Evolutionary conservation across 2,888 invertebrate genomes (phyloP), one percentile per base, ranked within the genome.

Genomic region (Criorhina ranunculi): DNA sequence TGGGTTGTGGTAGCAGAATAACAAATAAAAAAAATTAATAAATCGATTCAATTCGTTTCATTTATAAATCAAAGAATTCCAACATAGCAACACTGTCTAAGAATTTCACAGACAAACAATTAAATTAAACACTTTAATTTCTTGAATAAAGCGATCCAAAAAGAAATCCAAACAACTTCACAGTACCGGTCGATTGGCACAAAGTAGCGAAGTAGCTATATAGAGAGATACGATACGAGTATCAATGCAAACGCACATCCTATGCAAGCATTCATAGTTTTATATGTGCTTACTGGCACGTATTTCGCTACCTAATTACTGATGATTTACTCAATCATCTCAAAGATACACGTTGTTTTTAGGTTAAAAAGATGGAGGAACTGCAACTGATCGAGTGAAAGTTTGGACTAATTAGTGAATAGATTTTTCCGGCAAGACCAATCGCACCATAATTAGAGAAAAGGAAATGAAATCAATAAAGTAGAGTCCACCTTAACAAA

Each of bases 221-320:
- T 15, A 37, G 11, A 57, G 19, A 35, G 24, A n/a, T 7, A 31
- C n/a, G n/a, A n/a, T n/a, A n/a, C n/a, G n/a, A n/a, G n/a, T n/a
- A n/a, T n/a, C n/a, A 8, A 31, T 29, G 3, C 17, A 44, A 15
- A 60, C 31, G 17, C 29, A 12, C 31, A 31, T 12, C 31, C 9
- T 7, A 53, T 53, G 51, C 51, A 31, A 12, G 29, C 42, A 29
- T 7, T 40, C 46, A 49, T 12, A 19, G n/a, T 17, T 33, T 17
- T 15, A 46, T 15, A 46, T 35, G 69, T 59, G 69, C 35, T 46
- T n/a, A 33, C 11, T n/a, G 46, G 24, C 69, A 70, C 69, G 69
- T 59, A 59, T 19, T 7, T 24, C 24, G 24, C 31, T 42, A 57
- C 55, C 33, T 33, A 17, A 7, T 42, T 42, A 31, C 3, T 11